These are phyloP conservation scores for Conistra vaccinii DNA, from an alignment of 2,888 invertebrate genomes.

Conservation along the genomic window DNA sequence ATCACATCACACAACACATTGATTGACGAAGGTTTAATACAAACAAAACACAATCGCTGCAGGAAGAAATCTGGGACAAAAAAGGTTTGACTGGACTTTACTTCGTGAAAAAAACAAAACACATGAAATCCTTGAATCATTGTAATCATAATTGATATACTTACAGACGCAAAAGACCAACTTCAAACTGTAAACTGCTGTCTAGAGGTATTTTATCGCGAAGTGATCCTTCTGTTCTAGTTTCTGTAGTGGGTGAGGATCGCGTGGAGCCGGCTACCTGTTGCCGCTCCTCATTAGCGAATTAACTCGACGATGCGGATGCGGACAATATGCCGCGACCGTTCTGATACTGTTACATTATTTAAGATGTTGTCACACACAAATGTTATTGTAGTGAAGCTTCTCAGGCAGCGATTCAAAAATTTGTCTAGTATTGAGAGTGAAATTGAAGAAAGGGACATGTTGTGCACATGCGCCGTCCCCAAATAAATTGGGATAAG, in stretches of 20 bases:
- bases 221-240: neutral
- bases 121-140: neutral
- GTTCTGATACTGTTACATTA: conserved; percentile 1
- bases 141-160: neutral
- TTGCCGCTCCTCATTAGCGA: conserved; percentile 5
- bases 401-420: neutral
- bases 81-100: neutral
- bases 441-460: too few relatives aligned
- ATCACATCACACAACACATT: neutral
- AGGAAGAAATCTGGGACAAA: neutral
- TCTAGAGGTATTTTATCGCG: neutral
- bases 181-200: neutral
- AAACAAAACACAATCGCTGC: neutral
- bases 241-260: neutral
- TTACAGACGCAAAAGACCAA: neutral
- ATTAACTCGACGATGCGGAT: neutral
- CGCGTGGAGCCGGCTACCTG: conserved; percentile 8
- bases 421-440: too few relatives aligned
- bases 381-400: neutral
- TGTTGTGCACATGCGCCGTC: too few relatives aligned
- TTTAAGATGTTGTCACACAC: neutral
- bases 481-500: too few relatives aligned
- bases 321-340: neutral
- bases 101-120: neutral
- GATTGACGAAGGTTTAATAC: conserved; percentile 12